A percentile compares a stretch with the other conserved stretches of the same genome.
phyloP scores from a whole-genome alignment of 2,113 vertebrate genomes.

The Phocoena phocoena region DNA sequence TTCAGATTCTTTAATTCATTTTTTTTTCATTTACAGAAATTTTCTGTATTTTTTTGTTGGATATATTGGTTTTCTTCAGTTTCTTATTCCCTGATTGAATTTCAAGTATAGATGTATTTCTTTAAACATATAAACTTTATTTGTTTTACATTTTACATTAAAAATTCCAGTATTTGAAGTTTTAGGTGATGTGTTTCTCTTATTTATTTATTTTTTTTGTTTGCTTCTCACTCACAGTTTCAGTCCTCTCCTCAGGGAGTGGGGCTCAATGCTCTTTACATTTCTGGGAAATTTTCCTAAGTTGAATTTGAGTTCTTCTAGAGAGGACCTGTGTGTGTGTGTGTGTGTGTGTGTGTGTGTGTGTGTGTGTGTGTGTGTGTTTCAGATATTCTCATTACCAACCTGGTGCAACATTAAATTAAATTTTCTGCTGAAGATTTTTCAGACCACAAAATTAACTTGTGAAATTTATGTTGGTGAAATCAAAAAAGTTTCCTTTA shows the following conservation, averaged over 20 bases:
- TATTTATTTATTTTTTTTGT: neutral
- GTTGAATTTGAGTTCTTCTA: neutral
- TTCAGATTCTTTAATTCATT: neutral
- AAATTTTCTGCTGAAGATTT: neutral
- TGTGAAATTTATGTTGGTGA: neutral
- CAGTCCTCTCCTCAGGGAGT: neutral
- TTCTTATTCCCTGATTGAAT: neutral
- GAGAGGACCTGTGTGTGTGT: neutral
- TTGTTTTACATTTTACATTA: neutral
- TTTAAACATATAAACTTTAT: neutral
- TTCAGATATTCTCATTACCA: neutral
- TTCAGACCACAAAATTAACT: neutral
- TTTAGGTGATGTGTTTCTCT: neutral
- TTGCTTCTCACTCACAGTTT: neutral
- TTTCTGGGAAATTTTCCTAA: neutral
- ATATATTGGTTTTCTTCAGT: neutral
- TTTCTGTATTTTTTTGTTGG: neutral
- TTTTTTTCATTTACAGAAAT: neutral
- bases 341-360: neutral
- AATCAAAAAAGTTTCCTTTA: neutral
- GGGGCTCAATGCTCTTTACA: neutral
- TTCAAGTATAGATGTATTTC: neutral
- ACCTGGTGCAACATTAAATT: neutral
- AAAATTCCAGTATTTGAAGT: neutral
- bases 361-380: neutral